Percentiles rank a stretch among this genome's conserved stretches.
Conservation (phyloP, 2,888 invertebrate species). For the Eupithecia centaureata region DNA sequence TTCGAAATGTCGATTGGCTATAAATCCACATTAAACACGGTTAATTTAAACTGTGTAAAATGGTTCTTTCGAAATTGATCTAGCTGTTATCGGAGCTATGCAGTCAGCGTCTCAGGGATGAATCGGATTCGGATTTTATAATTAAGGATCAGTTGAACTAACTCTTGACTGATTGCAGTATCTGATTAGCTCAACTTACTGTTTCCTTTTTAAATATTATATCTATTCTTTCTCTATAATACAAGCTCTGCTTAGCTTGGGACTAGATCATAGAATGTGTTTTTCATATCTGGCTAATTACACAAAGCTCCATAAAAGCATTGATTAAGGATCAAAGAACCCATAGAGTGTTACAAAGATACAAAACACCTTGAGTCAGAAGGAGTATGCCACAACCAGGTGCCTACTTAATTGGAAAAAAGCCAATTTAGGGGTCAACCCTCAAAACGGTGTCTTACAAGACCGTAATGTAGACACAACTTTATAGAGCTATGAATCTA, state of each 20-base stretch:
- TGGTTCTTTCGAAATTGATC: background rate
- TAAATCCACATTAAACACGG: background rate
- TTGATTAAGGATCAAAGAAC: background rate
- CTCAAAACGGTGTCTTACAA: constrained; percentile 48
- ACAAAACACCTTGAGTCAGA: constrained; percentile 49
- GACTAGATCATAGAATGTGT: background rate
- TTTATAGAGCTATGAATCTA: constrained; percentile 50
- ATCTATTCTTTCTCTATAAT: too few relatives aligned
- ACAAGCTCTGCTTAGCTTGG: too few relatives aligned
- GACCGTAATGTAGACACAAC: constrained; percentile 54
- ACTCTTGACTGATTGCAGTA: background rate
- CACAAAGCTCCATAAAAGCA: background rate
- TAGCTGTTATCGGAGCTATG: background rate
- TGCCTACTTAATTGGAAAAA: constrained; percentile 71
- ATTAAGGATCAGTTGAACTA: background rate
- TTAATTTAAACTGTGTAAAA: constrained; percentile 7
- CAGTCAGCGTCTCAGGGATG: background rate
- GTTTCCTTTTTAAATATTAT: too few relatives aligned
- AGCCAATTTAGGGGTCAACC: constrained; percentile 63
- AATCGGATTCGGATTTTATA: background rate
- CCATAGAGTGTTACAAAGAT: constrained; percentile 17
- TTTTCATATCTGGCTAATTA: background rate
- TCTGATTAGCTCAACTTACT: background rate
- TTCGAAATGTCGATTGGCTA: constrained; percentile 5
- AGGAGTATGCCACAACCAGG: constrained; percentile 64